Conservation (phyloP, 2,113 vertebrate species). For the Archilochus colubris region DNA sequence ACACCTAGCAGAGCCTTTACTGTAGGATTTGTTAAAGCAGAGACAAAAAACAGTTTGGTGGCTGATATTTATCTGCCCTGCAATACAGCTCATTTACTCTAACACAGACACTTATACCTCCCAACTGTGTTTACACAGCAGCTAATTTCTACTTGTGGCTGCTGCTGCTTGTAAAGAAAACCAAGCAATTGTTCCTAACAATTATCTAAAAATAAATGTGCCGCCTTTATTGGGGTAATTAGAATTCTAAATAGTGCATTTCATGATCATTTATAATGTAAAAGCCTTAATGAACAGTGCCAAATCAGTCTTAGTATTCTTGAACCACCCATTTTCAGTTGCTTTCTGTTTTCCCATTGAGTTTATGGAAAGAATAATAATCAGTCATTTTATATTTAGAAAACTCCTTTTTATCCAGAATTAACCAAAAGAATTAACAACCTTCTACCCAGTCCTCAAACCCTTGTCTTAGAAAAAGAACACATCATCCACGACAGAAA, state of each 20-base stretch:
- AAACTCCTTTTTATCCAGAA: constrained; percentile 2
- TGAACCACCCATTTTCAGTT: background rate
- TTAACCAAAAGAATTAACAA: constrained; percentile 7
- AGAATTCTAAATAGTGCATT: constrained; percentile 53
- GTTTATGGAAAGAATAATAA: constrained; percentile 6
- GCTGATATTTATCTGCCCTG: background rate
- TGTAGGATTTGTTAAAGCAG: background rate
- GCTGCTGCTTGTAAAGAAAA: background rate
- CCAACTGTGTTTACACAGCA: constrained; percentile 60
- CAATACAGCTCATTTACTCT: background rate
- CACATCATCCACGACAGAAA: background rate
- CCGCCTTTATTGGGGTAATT: background rate
- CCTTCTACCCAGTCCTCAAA: background rate
- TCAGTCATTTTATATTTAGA: constrained; percentile 21
- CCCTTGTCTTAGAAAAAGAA: background rate
- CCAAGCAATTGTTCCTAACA: constrained; percentile 42
- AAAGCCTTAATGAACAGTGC: constrained; percentile 20
- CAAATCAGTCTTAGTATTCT: constrained; percentile 23
- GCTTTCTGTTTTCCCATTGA: background rate
- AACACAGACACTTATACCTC: background rate
- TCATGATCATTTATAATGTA: constrained; percentile 32
- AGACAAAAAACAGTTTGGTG: background rate
- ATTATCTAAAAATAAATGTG: constrained; percentile 65
- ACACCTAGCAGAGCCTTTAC: background rate
- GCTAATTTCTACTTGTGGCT: constrained; percentile 26